Evolutionary conservation across 2,888 invertebrate species (phyloP).

Genomic region (Melanostoma scalare): DNA sequence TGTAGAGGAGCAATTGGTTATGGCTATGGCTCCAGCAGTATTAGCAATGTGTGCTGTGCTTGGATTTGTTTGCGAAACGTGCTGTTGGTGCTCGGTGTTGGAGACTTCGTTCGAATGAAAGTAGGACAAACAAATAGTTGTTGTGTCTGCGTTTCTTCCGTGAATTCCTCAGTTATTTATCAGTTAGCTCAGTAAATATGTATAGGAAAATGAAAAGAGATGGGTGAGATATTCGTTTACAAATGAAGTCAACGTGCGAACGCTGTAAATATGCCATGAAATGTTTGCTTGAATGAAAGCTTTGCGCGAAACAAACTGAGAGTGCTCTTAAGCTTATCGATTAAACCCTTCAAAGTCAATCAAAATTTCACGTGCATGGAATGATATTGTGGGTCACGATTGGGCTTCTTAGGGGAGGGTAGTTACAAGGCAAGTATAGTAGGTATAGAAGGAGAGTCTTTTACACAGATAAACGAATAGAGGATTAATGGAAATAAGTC

Average conservation of each 20-base stretch:
- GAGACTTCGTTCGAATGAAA: slow-evolving; percentile 33
- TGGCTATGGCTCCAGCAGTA: not conserved
- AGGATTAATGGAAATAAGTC: too few species aligned
- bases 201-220: slow-evolving; percentile 3
- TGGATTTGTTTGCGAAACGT: slow-evolving; percentile 46
- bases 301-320: slow-evolving; percentile 24
- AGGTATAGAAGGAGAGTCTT: too few species aligned
- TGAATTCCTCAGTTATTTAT: slow-evolving; percentile 27
- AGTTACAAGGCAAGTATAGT: not conserved
- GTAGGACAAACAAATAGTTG: slow-evolving; percentile 70
- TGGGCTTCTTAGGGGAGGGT: not conserved
- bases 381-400: slow-evolving; percentile 60
- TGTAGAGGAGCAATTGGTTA: too few species aligned
- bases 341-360: slow-evolving; percentile 61
- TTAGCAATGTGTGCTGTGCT: not conserved
- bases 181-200: slow-evolving; percentile 45
- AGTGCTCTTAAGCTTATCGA: slow-evolving; percentile 37
- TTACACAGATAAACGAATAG: too few species aligned
- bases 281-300: slow-evolving; percentile 54
- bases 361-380: slow-evolving; percentile 43
- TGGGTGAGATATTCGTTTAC: slow-evolving; percentile 22
- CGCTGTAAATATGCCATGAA: slow-evolving; percentile 47
- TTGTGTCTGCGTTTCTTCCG: slow-evolving; percentile 66
- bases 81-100: slow-evolving; percentile 27
- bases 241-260: slow-evolving; percentile 35